Evolutionary conservation across 2,797 vertebrate species (phyloP).

Genomic region (Cirrhinus mrigala): DNA sequence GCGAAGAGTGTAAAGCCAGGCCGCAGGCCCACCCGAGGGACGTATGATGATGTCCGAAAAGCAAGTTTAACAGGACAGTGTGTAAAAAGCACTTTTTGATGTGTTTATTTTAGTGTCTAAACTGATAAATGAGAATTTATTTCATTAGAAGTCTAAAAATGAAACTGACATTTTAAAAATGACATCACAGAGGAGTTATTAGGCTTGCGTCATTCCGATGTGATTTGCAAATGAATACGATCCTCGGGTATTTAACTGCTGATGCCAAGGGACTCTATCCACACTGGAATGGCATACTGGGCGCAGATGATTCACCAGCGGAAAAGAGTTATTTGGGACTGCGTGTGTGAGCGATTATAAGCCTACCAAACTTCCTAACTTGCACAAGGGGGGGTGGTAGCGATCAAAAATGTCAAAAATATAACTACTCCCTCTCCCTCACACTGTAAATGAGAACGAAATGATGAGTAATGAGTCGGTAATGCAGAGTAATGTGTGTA

Average conservation of each 20-base stretch:
- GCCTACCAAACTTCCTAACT: neutral
- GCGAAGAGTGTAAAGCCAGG: slow-evolving; percentile 21
- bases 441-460: slow-evolving; percentile 17
- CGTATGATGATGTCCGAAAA: neutral
- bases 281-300: slow-evolving; percentile 6
- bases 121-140: neutral
- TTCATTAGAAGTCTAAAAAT: neutral
- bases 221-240: slow-evolving; percentile 22
- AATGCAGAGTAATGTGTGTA: slow-evolving; percentile 30
- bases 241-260: slow-evolving; percentile 10
- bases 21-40: neutral
- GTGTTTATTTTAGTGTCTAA: neutral
- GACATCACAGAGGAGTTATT: neutral
- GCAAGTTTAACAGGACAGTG: neutral
- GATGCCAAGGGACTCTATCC: neutral
- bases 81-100: neutral
- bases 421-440: slow-evolving; percentile 6
- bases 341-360: slow-evolving; percentile 14
- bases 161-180: neutral
- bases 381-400: neutral
- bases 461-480: slow-evolving; percentile 40
- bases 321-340: slow-evolving; percentile 5
- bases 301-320: slow-evolving; percentile 20
- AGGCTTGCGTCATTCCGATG: slow-evolving; percentile 5
- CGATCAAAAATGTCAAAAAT: slow-evolving; percentile 9